A percentile compares a stretch with the other conserved stretches of the same genome.
Evolutionary conservation across 2,113 vertebrate species (phyloP).

Genomic region (Elephantulus edwardii): DNA sequence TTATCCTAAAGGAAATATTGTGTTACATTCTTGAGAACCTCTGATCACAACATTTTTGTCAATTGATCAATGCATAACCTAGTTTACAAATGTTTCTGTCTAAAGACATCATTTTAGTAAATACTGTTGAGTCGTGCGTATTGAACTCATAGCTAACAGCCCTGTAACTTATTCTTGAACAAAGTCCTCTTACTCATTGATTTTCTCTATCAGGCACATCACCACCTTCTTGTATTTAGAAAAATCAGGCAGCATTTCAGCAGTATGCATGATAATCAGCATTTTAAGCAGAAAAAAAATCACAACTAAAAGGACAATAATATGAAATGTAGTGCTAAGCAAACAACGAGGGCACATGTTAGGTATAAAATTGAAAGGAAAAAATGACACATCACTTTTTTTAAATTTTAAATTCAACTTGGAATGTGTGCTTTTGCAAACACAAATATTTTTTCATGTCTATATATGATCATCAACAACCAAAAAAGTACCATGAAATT

Average conservation of each 20-base stretch:
- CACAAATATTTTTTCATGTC: not conserved
- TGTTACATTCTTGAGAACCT: not conserved
- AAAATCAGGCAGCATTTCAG: not conserved
- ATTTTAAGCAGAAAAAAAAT: not conserved
- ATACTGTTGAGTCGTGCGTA: not conserved
- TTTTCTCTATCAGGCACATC: not conserved
- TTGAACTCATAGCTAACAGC: not conserved
- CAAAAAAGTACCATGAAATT: not conserved
- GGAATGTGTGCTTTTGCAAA: not conserved
- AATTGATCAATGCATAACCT: not conserved
- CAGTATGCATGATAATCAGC: not conserved
- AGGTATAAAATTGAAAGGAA: not conserved
- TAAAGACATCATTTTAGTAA: not conserved
- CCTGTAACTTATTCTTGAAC: not conserved
- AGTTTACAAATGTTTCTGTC: not conserved
- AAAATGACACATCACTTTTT: not conserved
- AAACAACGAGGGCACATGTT: not conserved
- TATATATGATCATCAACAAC: not conserved
- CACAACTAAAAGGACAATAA: not conserved
- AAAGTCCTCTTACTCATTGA: not conserved
- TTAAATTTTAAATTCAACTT: not conserved
- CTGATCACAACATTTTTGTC: not conserved
- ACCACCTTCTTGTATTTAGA: not conserved
- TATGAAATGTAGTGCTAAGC: not conserved
- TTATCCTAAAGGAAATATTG: not conserved